Evolutionary conservation across 2,113 vertebrate genomes (phyloP).

Genomic region (Ovis aries): ARS-UI_Ramb_v3.0 NC_056066.1:6613501-6614000

Average conservation of each 20-base stretch:
- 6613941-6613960: neutral
- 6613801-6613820: neutral
- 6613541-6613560: slow-evolving; percentile 13
- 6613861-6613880: neutral
- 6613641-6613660: neutral
- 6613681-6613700: neutral
- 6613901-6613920: neutral
- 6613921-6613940: neutral
- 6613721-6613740: neutral
- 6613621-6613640: neutral
- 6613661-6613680: neutral
- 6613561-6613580: neutral
- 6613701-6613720: neutral
- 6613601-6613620: neutral
- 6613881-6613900: neutral
- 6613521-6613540: neutral
- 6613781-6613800: neutral
- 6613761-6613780: neutral
- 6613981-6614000: neutral
- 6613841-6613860: neutral
- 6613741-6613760: neutral
- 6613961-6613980: neutral
- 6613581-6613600: neutral
- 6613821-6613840: neutral
- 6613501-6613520: neutral